Percentiles rank a stretch among this genome's conserved stretches.
phyloP scores from a whole-genome alignment of 2,113 vertebrate species.

The Coracopsis vasa region DNA sequence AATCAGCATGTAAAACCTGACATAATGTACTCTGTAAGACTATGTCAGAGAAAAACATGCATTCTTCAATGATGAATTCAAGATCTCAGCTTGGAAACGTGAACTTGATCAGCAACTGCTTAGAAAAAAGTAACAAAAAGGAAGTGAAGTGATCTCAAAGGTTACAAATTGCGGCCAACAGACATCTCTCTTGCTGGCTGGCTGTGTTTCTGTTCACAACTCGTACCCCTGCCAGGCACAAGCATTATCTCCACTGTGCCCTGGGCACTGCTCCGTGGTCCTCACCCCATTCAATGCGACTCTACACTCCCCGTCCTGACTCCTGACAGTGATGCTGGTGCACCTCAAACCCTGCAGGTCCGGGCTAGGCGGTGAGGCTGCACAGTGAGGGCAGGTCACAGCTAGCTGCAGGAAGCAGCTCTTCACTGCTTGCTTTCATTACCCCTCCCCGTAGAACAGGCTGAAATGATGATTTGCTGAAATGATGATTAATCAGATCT shows the following conservation, averaged over 20 bases:
- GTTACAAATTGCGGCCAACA: neutral
- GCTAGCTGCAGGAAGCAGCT: neutral
- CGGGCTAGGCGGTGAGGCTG: neutral
- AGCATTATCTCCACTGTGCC: fast-evolving
- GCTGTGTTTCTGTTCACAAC: fast-evolving
- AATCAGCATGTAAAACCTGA: neutral
- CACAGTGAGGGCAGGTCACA: neutral
- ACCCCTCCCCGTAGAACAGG: neutral
- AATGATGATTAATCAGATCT: constrained; percentile 31
- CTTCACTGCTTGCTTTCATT: neutral
- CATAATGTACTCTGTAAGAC: neutral
- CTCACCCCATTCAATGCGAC: fast-evolving
- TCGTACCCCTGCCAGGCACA: neutral
- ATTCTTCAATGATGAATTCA: neutral
- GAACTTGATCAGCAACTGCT: neutral
- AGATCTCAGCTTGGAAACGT: neutral
- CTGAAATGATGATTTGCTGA: constrained; percentile 16
- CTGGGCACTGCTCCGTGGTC: fast-evolving
- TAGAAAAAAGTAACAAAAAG: neutral
- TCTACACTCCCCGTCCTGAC: fast-evolving
- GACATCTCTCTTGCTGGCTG: neutral
- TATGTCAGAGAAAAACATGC: neutral
- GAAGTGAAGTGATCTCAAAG: neutral
- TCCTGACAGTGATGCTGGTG: fast-evolving
- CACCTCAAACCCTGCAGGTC: neutral